These are phyloP conservation scores for Actinia equina DNA, from an alignment of 64 coral and sea anemone genomes.

Conservation along the genomic window DNA sequence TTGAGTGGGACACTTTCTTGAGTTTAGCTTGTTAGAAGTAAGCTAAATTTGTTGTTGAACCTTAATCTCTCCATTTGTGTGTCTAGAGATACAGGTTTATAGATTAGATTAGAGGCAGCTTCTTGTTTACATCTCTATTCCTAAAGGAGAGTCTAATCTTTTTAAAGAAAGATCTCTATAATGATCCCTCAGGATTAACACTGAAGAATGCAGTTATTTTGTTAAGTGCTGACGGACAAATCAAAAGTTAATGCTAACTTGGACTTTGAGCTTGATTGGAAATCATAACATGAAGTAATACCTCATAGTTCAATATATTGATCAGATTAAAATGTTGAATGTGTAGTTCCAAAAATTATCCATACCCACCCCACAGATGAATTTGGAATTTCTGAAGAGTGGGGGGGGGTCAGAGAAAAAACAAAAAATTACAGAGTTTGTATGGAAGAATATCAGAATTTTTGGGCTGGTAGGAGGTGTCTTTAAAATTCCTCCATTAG, in stretches of 20 bases:
- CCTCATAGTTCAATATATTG: too few relatives aligned
- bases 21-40: not conserved
- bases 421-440: too few relatives aligned
- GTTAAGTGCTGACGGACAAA: not conserved
- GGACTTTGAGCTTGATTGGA: not conserved
- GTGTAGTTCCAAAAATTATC: too few relatives aligned
- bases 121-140: not conserved
- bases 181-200: not conserved
- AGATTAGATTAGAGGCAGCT: not conserved
- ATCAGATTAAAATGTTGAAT: too few relatives aligned
- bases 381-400: too few relatives aligned
- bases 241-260: not conserved
- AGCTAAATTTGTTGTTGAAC: not conserved
- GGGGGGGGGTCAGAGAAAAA: too few relatives aligned
- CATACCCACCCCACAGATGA: too few relatives aligned
- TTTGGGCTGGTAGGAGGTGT: too few relatives aligned
- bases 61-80: not conserved
- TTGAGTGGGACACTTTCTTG: not conserved
- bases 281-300: too few relatives aligned
- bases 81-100: not conserved
- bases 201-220: not conserved
- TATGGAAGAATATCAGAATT: too few relatives aligned
- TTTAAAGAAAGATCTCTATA: not conserved
- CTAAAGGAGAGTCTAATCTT: not conserved
- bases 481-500: too few relatives aligned